phyloP scores from a whole-genome alignment of 92 coral and sea anemone genomes.

The Paramuricea clavata region DNA sequence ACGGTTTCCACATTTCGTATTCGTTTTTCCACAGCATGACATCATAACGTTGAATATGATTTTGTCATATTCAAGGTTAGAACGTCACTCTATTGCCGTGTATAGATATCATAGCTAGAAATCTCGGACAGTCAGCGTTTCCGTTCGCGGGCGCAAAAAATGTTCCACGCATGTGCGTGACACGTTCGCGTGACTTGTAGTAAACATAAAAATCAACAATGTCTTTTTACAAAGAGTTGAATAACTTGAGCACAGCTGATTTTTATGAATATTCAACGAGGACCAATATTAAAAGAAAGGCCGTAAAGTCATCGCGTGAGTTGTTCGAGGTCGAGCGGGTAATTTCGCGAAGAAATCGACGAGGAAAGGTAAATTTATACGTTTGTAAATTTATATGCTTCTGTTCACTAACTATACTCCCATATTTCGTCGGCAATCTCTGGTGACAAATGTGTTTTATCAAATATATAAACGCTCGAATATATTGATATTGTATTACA shows the following conservation, averaged over 20 bases:
- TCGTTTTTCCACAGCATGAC: too few relatives aligned
- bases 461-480: background rate
- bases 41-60: too few relatives aligned
- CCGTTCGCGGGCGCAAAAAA: background rate
- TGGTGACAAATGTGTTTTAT: background rate
- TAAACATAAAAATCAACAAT: background rate
- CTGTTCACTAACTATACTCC: background rate
- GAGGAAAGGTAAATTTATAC: background rate
- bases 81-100: too few relatives aligned
- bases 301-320: background rate
- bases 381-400: background rate
- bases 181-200: background rate
- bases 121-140: conserved; percentile 3
- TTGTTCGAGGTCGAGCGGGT: conserved; percentile 20
- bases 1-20: too few relatives aligned
- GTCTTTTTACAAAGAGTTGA: conserved; percentile 8
- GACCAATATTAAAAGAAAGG: background rate
- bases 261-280: background rate
- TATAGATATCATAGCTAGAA: background rate
- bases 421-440: background rate
- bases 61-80: too few relatives aligned
- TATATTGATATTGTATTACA: background rate
- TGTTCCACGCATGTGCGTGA: background rate
- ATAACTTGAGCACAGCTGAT: background rate
- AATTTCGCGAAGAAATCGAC: conserved; percentile 13